Base-by-base conservation (phyloP, 2,797 vertebrate genomes). In the Chelon labrosus region DNA sequence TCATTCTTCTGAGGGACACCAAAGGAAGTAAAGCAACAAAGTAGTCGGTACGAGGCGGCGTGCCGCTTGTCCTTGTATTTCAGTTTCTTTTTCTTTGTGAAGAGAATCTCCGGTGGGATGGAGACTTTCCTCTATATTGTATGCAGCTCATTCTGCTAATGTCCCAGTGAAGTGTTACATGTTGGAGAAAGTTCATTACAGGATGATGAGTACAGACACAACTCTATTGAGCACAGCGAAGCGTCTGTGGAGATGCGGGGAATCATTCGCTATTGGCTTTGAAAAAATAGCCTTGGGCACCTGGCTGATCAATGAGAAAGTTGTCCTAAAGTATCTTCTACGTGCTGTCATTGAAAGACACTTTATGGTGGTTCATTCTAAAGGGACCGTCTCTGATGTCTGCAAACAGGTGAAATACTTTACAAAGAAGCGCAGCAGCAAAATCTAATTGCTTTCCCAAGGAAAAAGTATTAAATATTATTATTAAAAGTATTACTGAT, bases 1-100 rank as follows among this genome's bases (percentile, higher is more conserved):
- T 77, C 61, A 39, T 63, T 73, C 63, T 35, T 68, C 57, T 49
- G 52, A 72, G 71, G 68, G 37, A 82, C 62, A 66, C 56, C 31
- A 46, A 56, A 42, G 44, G 49, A n/a, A 14, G 42, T 47, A 63
- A 75, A 77, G 55, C 69, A 73, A 61, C 57, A 66, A 66, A 22
- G 80, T 54, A 41, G 5, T 5, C n/a, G 0, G 14, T 11, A 4
- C 2, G 39, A 67, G 60, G 35, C 66, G 61, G 7, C 79, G 65
- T 25, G 7, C 51, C 22, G 31, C 50, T 64, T 0, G 60, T 66
- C 77, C 77, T 86, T 84, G 79, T 73, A 39, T 44, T 54, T 35
- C n/a, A 39, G 9, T 47, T 47, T 10, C 39, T 16, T 20, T 19
- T 41, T 66, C 54, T 67, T 17, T 22, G 49, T 31, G 38, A 70